Base-by-base conservation (phyloP, 1,140 invertebrate genomes). In the Adelges cooleyi region DNA sequence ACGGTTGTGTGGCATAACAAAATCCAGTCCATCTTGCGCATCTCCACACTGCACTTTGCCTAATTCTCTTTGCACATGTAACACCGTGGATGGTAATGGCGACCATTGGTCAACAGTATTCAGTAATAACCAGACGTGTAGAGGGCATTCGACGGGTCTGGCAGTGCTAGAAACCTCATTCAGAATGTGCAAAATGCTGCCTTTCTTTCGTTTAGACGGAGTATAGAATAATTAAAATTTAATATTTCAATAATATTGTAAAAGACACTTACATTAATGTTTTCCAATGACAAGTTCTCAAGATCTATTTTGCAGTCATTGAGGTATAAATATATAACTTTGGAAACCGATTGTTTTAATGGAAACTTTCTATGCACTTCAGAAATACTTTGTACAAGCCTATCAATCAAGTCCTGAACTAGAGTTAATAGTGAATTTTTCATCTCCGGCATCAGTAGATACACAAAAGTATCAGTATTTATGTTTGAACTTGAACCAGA, bases 391-490 rank as follows among this genome's bases (percentile, higher is more conserved):
- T 15, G 5, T 9, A 48, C 17, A 62, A 46, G 56, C 27, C 33
- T 18, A 33, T 62, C 22, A 9, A 62, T 62, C 17, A 62, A 48
- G 10, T 46, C 23, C 22, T 62, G 40, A 18, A 48, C 9, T 3
- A 33, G 5, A 22, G 23, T 48, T 33, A 48, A 10, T 29, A 62
- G 25, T 22, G 29, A 0, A 20, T 1, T 20, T 48, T 48, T 62
- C 22, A 62, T 46, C 10, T 62, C 56, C 29, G 56, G 56, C 56
- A 62, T 62, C 42, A 62, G 10, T 48, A 62, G 46, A 22, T 62
- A 62, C 6, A 13, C 27, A 17, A 62, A 62, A 33, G n/a, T 0
- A 44, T 59, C n/a, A 33, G 42, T 8, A 29, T 62, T 62, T 29
- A 42, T 59, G 29, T 10, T 22, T 3, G 8, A n/a, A 59, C 20